A percentile compares a stretch with the other conserved stretches of the same genome.
Conservation (phyloP, 2,888 invertebrate species). For the Ephialtes manifestator region DNA sequence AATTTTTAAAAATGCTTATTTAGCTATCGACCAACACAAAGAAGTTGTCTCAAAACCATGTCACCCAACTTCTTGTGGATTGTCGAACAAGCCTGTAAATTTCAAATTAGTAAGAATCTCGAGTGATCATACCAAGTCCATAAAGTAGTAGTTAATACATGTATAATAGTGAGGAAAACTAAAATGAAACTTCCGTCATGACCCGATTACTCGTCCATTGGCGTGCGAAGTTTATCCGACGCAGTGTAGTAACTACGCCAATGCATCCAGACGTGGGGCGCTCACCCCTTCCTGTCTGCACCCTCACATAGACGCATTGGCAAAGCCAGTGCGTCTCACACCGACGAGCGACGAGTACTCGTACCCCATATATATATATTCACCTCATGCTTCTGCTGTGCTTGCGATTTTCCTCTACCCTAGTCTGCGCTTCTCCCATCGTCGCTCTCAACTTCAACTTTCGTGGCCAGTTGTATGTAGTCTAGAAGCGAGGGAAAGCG, state of each 20-base stretch:
- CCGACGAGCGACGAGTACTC: constrained; percentile 73
- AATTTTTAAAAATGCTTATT: too few species aligned
- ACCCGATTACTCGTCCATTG: constrained; percentile 68
- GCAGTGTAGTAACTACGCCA: constrained; percentile 76
- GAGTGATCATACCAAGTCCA: neutral
- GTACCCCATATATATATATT: constrained; percentile 65
- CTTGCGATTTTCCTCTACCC: constrained; percentile 51
- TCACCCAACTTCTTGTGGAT: neutral
- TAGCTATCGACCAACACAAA: neutral
- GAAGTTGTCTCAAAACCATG: neutral
- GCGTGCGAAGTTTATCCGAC: constrained; percentile 26
- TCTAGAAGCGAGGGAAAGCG: constrained; percentile 22
- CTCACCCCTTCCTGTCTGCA: constrained; percentile 84
- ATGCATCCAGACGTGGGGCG: constrained; percentile 82
- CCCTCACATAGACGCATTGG: constrained; percentile 78
- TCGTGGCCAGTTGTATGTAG: constrained; percentile 30
- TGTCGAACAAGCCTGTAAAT: neutral
- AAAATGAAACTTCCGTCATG: constrained; percentile 61
- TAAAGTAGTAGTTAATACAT: neutral
- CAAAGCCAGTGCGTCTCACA: constrained; percentile 74
- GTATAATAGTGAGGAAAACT: constrained; percentile 35
- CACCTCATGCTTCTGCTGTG: constrained; percentile 1
- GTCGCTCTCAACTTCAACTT: constrained; percentile 52
- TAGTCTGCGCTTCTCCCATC: constrained; percentile 30
- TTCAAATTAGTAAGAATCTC: neutral